Conservation (phyloP, 1,140 invertebrate species). For the Zaprionus capensis region DNA sequence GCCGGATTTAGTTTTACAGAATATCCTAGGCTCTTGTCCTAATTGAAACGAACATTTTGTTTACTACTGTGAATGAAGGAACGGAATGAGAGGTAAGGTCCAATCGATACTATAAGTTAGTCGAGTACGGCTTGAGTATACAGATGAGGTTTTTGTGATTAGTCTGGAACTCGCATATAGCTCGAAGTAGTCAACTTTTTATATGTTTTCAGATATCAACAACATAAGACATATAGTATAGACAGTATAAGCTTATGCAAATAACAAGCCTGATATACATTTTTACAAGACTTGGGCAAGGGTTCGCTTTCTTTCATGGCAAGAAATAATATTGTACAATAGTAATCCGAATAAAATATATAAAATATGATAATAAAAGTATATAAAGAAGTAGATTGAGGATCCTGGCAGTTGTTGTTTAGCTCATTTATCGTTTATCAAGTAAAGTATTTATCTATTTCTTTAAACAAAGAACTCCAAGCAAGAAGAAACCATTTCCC, state of each 20-base stretch:
- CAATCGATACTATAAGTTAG: constrained; percentile 39
- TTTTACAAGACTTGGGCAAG: too few species aligned
- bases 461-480: too few species aligned
- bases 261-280: too few species aligned
- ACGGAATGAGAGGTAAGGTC: not conserved
- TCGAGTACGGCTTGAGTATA: constrained; percentile 14
- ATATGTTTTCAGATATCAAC: too few species aligned
- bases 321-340: too few species aligned
- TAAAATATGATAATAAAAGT: too few species aligned
- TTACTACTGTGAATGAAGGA: constrained; percentile 24
- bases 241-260: too few species aligned
- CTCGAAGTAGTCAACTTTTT: too few species aligned
- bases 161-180: not conserved
- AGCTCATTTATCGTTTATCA: not conserved
- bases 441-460: not conserved
- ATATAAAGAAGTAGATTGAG: not conserved
- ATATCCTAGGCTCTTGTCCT: constrained; percentile 47
- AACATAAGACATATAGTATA: too few species aligned
- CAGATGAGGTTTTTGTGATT: not conserved
- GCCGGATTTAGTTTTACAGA: constrained; percentile 60
- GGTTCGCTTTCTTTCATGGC: too few species aligned
- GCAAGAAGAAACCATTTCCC: too few species aligned
- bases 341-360: too few species aligned
- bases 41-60: constrained; percentile 78
- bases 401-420: not conserved